Conservation (phyloP, 1,140 invertebrate species). For the Teleopsis dalmanni region DNA sequence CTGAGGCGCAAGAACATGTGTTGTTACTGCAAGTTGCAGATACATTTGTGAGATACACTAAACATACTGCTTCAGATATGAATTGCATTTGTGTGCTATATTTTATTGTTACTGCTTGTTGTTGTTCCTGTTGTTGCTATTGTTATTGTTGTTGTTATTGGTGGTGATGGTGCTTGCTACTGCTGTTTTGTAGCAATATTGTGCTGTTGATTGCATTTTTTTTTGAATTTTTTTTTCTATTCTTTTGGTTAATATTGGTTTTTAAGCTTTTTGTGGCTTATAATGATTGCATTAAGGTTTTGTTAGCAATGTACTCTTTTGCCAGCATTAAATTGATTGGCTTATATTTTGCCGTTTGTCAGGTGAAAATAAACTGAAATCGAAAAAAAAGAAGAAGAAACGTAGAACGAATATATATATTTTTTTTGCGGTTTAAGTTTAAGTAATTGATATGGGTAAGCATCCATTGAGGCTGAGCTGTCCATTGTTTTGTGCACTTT, state of each 20-base stretch:
- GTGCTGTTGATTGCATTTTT: too few relatives aligned
- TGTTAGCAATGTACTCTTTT: background rate
- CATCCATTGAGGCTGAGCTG: too few relatives aligned
- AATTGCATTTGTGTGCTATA: too few relatives aligned
- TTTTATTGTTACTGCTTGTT: conserved; percentile 5
- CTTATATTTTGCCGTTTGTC: conserved; percentile 41
- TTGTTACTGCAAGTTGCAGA: conserved; percentile 3
- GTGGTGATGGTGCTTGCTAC: too few relatives aligned
- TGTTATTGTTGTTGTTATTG: background rate
- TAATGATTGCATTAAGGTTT: too few relatives aligned
- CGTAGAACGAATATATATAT: conserved; percentile 7
- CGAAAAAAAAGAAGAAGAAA: background rate
- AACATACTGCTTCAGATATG: background rate
- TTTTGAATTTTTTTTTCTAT: background rate
- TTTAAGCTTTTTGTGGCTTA: too few relatives aligned
- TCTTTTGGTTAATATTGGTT: background rate
- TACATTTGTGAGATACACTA: conserved; percentile 8
- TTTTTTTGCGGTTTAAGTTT: conserved; percentile 36
- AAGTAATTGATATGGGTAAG: conserved; percentile 45
- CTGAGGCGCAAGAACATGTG: conserved; percentile 44
- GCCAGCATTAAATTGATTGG: conserved; percentile 30
- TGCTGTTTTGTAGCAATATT: background rate
- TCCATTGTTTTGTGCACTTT: conserved; percentile 3
- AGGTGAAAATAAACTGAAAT: conserved; percentile 44
- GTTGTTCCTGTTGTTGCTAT: background rate